Evolutionary conservation across 2,113 vertebrate species (phyloP).

Genomic region (Gnathonemus longibarbis): DNA sequence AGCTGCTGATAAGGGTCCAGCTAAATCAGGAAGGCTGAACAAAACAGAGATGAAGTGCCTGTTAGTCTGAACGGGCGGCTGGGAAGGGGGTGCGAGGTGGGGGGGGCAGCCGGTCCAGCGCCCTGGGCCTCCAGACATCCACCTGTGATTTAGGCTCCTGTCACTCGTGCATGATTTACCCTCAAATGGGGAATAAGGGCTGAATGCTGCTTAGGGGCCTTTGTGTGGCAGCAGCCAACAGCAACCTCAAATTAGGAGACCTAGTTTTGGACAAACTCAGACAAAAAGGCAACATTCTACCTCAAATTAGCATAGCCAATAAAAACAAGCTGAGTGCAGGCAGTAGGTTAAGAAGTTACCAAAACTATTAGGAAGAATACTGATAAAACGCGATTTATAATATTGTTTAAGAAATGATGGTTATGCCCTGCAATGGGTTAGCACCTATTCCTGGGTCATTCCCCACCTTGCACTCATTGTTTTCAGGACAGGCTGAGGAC

Average conservation of each 20-base stretch:
- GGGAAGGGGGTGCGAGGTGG: background rate
- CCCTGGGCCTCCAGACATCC: background rate
- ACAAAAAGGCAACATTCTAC: background rate
- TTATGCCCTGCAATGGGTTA: background rate
- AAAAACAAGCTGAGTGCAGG: background rate
- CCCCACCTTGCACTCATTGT: background rate
- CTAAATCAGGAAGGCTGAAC: constrained; percentile 24
- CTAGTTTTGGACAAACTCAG: too few species aligned
- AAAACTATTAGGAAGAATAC: background rate
- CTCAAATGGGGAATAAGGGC: background rate
- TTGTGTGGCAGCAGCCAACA: background rate
- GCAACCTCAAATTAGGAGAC: background rate
- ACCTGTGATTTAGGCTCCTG: background rate
- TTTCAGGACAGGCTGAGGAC: background rate
- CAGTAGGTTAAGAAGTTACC: background rate
- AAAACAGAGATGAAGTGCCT: constrained; percentile 24
- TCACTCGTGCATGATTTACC: background rate
- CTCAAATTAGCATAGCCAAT: background rate
- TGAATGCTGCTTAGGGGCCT: background rate
- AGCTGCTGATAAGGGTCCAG: constrained; percentile 21
- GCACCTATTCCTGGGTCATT: background rate
- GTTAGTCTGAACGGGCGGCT: constrained; percentile 4
- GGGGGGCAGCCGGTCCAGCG: background rate
- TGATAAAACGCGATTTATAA: background rate
- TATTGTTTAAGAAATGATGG: background rate